Evolutionary conservation across 2,113 vertebrate genomes (phyloP).

Genomic region (Apeltes quadracus): DNA sequence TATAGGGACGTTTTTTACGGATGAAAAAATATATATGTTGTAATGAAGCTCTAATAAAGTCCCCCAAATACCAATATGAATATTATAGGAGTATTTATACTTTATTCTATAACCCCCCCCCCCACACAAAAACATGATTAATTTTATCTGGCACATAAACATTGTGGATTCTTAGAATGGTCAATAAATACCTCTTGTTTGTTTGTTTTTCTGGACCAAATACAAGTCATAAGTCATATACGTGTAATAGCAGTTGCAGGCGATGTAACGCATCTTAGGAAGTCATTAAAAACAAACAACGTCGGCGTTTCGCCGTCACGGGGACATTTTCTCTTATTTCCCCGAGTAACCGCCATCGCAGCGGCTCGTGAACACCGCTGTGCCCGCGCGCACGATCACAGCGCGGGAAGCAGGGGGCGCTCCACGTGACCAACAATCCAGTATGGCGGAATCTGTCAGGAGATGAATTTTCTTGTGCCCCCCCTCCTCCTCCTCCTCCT

Average conservation of each 20-base stretch:
- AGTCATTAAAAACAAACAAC: conserved; percentile 11
- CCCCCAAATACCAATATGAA: background rate
- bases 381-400: conserved; percentile 26
- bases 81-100: background rate
- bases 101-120: background rate
- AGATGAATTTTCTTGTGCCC: conserved; percentile 63
- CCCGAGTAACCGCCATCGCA: conserved; percentile 12
- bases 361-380: background rate
- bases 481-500: background rate
- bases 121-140: background rate
- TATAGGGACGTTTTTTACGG: background rate
- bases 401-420: conserved; percentile 66
- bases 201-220: background rate
- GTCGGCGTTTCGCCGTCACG: background rate
- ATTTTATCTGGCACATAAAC: no score
- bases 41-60: background rate
- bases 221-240: background rate
- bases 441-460: conserved; percentile 84
- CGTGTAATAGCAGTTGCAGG: background rate
- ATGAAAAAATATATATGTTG: background rate
- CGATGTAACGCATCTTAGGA: background rate
- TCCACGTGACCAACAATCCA: conserved; percentile 82
- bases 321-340: background rate
- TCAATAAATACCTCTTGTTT: background rate
- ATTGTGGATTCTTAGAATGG: background rate